These are phyloP conservation scores for Augochlorella aurata DNA, from an alignment of 2,888 invertebrate species.

Conservation along the genomic window DNA sequence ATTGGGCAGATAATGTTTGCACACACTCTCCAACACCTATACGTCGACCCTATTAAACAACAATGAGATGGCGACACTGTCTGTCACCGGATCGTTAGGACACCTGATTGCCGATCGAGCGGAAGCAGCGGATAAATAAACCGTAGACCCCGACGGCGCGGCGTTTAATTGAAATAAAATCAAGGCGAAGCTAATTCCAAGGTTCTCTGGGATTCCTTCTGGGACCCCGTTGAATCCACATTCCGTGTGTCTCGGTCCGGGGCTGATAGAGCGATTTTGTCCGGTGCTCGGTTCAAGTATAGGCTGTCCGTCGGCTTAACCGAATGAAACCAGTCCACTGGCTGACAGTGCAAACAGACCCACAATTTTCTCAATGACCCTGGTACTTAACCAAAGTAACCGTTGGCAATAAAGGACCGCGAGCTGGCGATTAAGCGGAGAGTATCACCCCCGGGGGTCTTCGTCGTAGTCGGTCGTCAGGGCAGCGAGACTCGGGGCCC, in stretches of 20 bases:
- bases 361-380: conserved; percentile 81
- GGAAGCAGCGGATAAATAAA: conserved; percentile 14
- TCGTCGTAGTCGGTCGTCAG: conserved; percentile 50
- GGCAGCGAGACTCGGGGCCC: conserved; percentile 10
- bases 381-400: conserved; percentile 78
- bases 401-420: conserved; percentile 74
- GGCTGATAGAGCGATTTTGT: conserved; percentile 79
- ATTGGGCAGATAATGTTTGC: no score
- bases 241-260: conserved; percentile 55
- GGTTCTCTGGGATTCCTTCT: conserved; percentile 51
- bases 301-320: conserved; percentile 78
- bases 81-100: no score
- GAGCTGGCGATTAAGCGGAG: conserved; percentile 71
- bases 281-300: conserved; percentile 75
- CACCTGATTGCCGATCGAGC: not conserved
- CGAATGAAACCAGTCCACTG: conserved; percentile 79
- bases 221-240: conserved; percentile 58
- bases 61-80: not conserved
- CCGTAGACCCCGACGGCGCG: not conserved
- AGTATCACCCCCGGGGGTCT: conserved; percentile 65
- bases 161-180: conserved; percentile 53
- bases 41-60: no score
- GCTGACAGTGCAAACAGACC: conserved; percentile 81
- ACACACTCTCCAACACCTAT: no score
- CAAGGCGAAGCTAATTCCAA: conserved; percentile 47